Percentiles rank a stretch among this genome's conserved stretches.
phyloP scores from a whole-genome alignment of 2,888 invertebrate genomes.

The Xanthorhoe designata region DNA sequence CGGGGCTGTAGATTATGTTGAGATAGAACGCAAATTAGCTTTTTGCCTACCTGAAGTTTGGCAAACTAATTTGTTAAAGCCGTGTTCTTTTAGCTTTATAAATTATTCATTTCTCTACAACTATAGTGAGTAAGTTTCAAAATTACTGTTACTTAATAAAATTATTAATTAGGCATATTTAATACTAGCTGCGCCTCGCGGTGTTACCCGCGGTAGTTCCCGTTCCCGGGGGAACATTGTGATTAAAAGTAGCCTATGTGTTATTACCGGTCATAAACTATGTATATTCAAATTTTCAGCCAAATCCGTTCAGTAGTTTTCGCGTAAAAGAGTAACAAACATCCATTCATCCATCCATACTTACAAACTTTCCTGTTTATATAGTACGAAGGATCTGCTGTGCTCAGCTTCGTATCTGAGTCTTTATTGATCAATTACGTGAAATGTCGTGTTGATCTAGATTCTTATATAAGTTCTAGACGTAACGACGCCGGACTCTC shows the following conservation, averaged over 20 bases:
- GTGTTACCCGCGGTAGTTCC: too few species aligned
- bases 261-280: too few species aligned
- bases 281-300: too few species aligned
- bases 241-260: too few species aligned
- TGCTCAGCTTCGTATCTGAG: neutral
- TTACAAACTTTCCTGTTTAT: too few species aligned
- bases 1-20: conserved; percentile 18
- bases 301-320: too few species aligned
- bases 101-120: neutral
- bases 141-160: neutral
- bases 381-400: too few species aligned
- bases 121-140: neutral
- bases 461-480: conserved; percentile 6
- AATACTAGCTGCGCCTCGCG: too few species aligned
- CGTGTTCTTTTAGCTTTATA: conserved; percentile 1
- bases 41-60: conserved; percentile 14
- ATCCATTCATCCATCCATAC: too few species aligned
- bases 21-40: conserved; percentile 9
- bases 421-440: neutral
- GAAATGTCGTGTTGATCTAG: neutral
- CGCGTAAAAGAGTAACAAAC: too few species aligned
- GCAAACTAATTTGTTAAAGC: conserved; percentile 2
- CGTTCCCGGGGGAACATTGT: too few species aligned
- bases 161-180: neutral
- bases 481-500: conserved; percentile 15